These are phyloP conservation scores for Calliopsis andreniformis DNA, from an alignment of 1,140 invertebrate genomes.

Conservation along the genomic window DNA sequence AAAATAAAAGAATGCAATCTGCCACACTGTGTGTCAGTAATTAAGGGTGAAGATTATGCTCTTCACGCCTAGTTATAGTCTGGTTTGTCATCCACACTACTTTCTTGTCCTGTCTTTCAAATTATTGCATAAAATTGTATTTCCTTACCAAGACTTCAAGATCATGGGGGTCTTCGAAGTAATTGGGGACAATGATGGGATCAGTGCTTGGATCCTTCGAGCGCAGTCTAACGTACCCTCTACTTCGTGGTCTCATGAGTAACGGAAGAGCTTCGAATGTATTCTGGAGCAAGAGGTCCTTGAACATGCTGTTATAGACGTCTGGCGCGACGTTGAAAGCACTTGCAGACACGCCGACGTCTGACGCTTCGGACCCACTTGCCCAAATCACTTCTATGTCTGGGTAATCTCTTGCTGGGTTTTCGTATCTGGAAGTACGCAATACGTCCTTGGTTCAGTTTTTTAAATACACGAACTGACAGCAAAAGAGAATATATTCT, in stretches of 20 bases:
- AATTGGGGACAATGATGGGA: slow-evolving; percentile 92
- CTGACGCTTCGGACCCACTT: slow-evolving; percentile 77
- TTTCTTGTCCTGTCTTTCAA: no score
- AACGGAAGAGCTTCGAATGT: slow-evolving; percentile 86
- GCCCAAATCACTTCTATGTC: slow-evolving; percentile 90
- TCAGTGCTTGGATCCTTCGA: slow-evolving; percentile 85
- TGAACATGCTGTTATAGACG: no score
- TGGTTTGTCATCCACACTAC: no score
- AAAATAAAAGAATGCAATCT: no score
- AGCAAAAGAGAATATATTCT: background rate
- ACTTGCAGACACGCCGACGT: slow-evolving; percentile 87
- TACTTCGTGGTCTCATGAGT: slow-evolving; percentile 87
- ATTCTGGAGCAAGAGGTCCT: no score
- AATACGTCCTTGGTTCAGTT: no score
- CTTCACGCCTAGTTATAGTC: no score
- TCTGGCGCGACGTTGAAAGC: no score
- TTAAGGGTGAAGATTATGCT: no score
- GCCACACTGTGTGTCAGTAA: no score
- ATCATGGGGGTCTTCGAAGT: slow-evolving; percentile 87
- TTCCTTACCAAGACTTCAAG: slow-evolving; percentile 85
- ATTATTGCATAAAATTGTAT: background rate
- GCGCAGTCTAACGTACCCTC: slow-evolving; percentile 85
- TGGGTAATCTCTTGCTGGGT: slow-evolving; percentile 79
- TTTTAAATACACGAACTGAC: no score
- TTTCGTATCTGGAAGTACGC: slow-evolving; percentile 84